Percentiles rank a stretch among this genome's conserved stretches.
Evolutionary conservation across 1,140 invertebrate species (phyloP).

Genomic region (Drosophila elegans): DNA sequence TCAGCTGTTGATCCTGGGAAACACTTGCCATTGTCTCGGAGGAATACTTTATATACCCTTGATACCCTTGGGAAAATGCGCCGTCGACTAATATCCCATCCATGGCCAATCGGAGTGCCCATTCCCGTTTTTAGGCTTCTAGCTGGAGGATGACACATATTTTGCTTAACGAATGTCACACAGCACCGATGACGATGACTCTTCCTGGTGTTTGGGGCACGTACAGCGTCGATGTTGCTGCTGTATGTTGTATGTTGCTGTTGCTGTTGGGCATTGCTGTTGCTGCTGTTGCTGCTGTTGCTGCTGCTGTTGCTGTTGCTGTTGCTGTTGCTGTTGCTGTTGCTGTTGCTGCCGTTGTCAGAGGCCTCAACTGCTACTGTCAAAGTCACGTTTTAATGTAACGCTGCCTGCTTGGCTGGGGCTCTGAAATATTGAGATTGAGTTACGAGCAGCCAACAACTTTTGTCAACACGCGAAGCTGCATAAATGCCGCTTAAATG

Average conservation of each 20-base stretch:
- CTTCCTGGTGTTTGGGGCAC: conserved; percentile 43
- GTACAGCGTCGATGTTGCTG: conserved; percentile 38
- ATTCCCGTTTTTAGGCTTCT: conserved; percentile 26
- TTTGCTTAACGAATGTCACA: conserved; percentile 80
- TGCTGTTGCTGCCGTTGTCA: conserved; percentile 49
- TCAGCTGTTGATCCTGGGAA: conserved; percentile 21
- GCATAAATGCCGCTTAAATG: conserved; percentile 81
- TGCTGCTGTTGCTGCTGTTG: conserved; percentile 44
- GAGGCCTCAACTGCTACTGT: conserved; percentile 76
- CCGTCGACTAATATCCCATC: conserved; percentile 29
- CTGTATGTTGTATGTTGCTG: conserved; percentile 18
- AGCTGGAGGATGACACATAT: conserved; percentile 68
- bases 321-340: conserved; percentile 9
- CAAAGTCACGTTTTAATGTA: conserved; percentile 82
- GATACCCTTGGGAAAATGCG: conserved; percentile 32
- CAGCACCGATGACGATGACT: conserved; percentile 41
- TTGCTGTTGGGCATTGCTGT: conserved; percentile 46
- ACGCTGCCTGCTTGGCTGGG: conserved; percentile 39
- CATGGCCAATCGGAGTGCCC: conserved; percentile 35
- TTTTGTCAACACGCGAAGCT: conserved; percentile 82
- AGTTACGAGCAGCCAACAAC: conserved; percentile 81
- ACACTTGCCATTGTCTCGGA: conserved; percentile 8
- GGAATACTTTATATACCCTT: conserved; percentile 11
- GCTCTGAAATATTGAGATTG: conserved; percentile 79
- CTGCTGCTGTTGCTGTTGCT: no score